phyloP scores from a whole-genome alignment of 2,797 vertebrate genomes.

The Leptodactylus fallax region DNA sequence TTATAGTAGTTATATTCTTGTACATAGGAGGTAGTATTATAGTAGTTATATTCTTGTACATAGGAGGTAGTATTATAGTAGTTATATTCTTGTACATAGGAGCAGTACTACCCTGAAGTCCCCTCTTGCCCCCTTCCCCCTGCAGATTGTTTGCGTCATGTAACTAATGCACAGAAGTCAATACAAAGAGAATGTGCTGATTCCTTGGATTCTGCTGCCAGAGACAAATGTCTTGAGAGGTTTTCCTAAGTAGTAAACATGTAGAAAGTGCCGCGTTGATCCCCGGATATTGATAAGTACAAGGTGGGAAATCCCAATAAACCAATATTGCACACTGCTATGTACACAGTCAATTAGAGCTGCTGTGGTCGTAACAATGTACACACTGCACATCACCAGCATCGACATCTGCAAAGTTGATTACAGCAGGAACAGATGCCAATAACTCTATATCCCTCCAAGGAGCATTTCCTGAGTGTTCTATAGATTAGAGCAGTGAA shows the following conservation, averaged over 20 bases:
- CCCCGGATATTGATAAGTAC: conserved; percentile 23
- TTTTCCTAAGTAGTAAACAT: conserved; percentile 38
- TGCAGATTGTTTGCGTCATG: not conserved
- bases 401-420: conserved; percentile 5
- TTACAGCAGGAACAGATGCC: not conserved
- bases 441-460: not conserved
- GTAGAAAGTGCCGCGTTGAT: conserved; percentile 2
- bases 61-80: not conserved
- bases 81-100: not conserved
- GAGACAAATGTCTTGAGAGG: conserved; percentile 25
- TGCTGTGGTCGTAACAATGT: not conserved
- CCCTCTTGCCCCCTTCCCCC: not conserved
- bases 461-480: not conserved
- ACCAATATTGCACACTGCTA: conserved; percentile 32
- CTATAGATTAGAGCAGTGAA: not conserved
- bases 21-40: conserved; percentile 5
- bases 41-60: conserved; percentile 2
- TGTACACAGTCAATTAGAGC: conserved; percentile 44
- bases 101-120: not conserved
- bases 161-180: not conserved
- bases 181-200: not conserved
- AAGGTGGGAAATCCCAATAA: conserved; percentile 42
- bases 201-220: conserved; percentile 2
- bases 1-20: conserved; percentile 4
- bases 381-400: not conserved